Evolutionary conservation across 2,888 invertebrate species (phyloP), one percentile per base, ranked within the genome.

Genomic region (Metallyticus violacea): DNA sequence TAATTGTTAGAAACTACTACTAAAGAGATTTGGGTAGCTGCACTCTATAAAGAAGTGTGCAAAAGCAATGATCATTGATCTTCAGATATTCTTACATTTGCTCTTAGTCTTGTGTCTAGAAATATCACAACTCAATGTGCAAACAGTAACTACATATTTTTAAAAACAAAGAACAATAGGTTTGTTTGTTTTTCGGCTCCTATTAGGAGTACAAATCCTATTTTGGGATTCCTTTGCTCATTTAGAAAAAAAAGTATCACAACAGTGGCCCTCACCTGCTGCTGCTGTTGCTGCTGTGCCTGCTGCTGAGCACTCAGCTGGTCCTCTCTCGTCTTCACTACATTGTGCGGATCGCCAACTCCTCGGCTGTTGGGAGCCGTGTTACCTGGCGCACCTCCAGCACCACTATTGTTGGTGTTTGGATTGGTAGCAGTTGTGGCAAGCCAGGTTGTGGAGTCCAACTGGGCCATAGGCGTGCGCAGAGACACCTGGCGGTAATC

Each of bases 401-500:
- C 76, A 83, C 62, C 85, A 86, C 25, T 86, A 76, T 76, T 78
- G 62, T 62, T 81, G 82, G 26, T 81, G 30, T 82, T 86, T 9
- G 86, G 79, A 76, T 40, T 84, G 26, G 87, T 76, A 80, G 77
- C 81, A 77, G 86, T 87, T 9, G 88, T 80, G 26, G 87, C 86
- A 77, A 88, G 87, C 88, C 88, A 88, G 76, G 88, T 62, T 81
- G 87, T 88, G 81, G 88, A 87, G 86, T 88, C 88, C 87, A 88
- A 85, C 83, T 83, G 83, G 83, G 88, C 88, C 88, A 88, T 87
- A 28, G 88, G 86, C 85, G 88, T 85, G 30, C 86, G 88, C 79
- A 88, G 80, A 26, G 88, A 84, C 26, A 86, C 86, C 79, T 88
- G 88, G 27, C 88, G 88, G 81, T 88, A 88, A 86, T 88, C 88